phyloP scores from a whole-genome alignment of 2,888 invertebrate genomes.

The Trissolcus brochymenae region DNA sequence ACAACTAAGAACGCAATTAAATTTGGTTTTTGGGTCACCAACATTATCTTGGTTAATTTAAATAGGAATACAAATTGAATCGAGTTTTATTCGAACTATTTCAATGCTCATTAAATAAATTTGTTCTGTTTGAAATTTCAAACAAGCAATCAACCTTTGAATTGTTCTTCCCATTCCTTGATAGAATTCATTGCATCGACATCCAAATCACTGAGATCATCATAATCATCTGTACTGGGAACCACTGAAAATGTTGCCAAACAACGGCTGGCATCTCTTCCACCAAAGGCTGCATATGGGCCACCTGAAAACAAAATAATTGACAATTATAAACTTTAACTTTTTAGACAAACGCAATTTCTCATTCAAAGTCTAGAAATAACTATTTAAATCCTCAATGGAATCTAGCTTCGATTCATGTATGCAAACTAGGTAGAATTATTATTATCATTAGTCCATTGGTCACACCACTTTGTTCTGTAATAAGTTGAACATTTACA shows the following conservation, averaged over 20 bases:
- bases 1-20: too few species aligned
- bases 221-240: constrained; percentile 89
- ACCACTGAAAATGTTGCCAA: constrained; percentile 94
- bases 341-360: too few species aligned
- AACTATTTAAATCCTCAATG: neutral
- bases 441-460: constrained; percentile 7
- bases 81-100: too few species aligned
- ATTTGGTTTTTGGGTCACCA: too few species aligned
- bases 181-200: constrained; percentile 96
- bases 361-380: too few species aligned
- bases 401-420: constrained; percentile 13
- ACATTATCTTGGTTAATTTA: too few species aligned
- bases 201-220: constrained; percentile 95
- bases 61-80: too few species aligned
- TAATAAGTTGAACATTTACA: constrained; percentile 12
- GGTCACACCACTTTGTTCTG: constrained; percentile 9
- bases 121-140: too few species aligned
- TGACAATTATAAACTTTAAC: constrained; percentile 17
- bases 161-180: constrained; percentile 97
- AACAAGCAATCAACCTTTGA: constrained; percentile 83
- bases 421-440: constrained; percentile 25
- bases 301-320: constrained; percentile 83
- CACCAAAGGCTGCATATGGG: constrained; percentile 95
- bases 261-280: constrained; percentile 95
- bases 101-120: too few species aligned